A percentile compares a stretch with the other conserved stretches of the same genome.
phyloP scores from a whole-genome alignment of 2,797 vertebrate genomes.

The Pangasius macronema region DNA sequence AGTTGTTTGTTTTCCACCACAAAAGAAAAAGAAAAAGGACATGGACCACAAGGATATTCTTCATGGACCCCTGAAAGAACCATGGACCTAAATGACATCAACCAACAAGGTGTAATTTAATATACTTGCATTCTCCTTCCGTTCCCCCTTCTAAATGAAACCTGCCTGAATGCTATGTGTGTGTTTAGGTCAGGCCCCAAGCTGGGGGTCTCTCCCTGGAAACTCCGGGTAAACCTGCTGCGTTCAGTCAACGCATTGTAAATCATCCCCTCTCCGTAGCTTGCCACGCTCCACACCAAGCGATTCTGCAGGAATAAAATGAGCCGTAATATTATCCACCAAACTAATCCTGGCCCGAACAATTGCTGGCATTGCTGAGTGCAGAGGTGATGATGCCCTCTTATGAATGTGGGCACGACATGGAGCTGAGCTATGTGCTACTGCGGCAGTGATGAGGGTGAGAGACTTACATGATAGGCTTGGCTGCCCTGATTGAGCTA shows the following conservation, averaged over 20 bases:
- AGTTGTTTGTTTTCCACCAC: not conserved
- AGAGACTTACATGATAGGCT: constrained; percentile 21
- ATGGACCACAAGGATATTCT: not conserved
- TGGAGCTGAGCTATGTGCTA: constrained; percentile 59
- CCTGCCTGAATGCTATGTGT: constrained; percentile 31
- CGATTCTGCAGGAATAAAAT: constrained; percentile 78
- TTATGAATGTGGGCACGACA: constrained; percentile 62
- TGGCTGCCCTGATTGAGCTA: constrained; percentile 55
- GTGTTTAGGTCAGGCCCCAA: constrained; percentile 56
- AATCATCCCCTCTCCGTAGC: constrained; percentile 65
- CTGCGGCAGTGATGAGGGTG: constrained; percentile 46
- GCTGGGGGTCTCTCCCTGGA: constrained; percentile 72
- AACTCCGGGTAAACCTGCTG: constrained; percentile 73
- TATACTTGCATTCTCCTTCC: constrained; percentile 13
- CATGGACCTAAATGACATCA: constrained; percentile 11
- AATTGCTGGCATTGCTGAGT: constrained; percentile 72
- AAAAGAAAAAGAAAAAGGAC: not conserved
- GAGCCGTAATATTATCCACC: constrained; percentile 74
- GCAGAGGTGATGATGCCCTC: constrained; percentile 66
- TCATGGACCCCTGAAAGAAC: not conserved
- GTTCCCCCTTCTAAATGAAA: constrained; percentile 14
- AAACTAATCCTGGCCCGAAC: constrained; percentile 75
- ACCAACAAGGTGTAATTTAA: constrained; percentile 23
- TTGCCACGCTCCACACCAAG: constrained; percentile 67
- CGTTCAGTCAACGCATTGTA: constrained; percentile 80